Percentiles rank a stretch among this genome's conserved stretches.
phyloP scores from a whole-genome alignment of 2,113 vertebrate species.

The Felis chaus region DNA sequence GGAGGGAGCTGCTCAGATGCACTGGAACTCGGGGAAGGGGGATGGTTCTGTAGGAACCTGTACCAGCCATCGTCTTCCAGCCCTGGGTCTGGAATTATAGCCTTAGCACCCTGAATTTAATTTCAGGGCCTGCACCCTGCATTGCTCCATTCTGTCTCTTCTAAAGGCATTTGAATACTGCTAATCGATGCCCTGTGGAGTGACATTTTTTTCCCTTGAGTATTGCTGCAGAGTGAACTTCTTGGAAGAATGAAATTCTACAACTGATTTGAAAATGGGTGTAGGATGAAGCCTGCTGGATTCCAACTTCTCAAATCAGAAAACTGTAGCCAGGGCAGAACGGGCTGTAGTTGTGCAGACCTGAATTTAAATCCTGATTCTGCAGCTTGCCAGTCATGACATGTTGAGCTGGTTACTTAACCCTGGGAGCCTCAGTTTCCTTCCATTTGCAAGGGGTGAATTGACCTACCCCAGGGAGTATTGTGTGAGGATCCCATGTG shows the following conservation, averaged over 20 bases:
- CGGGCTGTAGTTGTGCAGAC: neutral
- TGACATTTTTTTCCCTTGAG: neutral
- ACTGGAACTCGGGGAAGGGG: neutral
- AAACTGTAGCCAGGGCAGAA: neutral
- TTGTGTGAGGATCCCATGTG: neutral
- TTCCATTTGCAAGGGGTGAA: neutral
- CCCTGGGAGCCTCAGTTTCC: neutral
- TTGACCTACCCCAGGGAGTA: neutral
- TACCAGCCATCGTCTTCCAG: neutral
- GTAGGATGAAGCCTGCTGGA: neutral
- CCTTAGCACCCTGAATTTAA: neutral
- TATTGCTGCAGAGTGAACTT: constrained; percentile 15
- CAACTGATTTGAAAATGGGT: neutral
- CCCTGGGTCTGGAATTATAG: neutral
- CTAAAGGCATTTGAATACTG: constrained; percentile 40
- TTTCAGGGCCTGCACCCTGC: constrained; percentile 5
- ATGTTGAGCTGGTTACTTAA: neutral
- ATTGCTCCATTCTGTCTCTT: constrained; percentile 46
- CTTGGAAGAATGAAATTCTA: constrained; percentile 40
- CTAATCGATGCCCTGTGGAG: constrained; percentile 46
- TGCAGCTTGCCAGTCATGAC: neutral
- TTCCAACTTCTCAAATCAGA: neutral
- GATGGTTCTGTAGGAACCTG: neutral
- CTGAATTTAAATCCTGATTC: neutral
- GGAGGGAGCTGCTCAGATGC: neutral